A percentile compares a stretch with the other conserved stretches of the same genome.
phyloP scores from a whole-genome alignment of 1,140 invertebrate genomes.

The Leptinotarsa undecemlineata region DNA sequence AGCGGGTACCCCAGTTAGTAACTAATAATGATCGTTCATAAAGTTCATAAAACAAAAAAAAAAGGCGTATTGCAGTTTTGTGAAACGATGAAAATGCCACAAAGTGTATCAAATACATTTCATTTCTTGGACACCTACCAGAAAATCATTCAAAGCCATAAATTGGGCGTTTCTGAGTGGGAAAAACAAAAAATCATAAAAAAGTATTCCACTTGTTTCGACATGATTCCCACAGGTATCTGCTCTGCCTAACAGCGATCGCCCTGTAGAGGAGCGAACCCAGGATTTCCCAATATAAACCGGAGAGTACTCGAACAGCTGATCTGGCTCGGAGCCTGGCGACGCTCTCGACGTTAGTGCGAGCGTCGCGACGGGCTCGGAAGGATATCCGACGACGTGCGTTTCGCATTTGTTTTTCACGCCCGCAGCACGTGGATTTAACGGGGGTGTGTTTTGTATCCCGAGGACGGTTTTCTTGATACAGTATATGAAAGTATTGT shows the following conservation, averaged over 20 bases:
- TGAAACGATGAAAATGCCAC: too few species aligned
- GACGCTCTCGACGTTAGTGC: slow-evolving; percentile 32
- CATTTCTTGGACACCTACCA: too few species aligned
- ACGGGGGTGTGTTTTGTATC: neutral
- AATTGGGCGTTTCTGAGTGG: too few species aligned
- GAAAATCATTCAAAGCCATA: too few species aligned
- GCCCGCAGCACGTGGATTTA: slow-evolving; percentile 9
- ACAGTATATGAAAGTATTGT: neutral
- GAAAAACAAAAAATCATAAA: too few species aligned
- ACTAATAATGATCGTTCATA: too few species aligned
- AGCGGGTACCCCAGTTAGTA: too few species aligned
- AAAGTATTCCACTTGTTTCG: too few species aligned
- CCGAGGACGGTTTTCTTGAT: neutral
- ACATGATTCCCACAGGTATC: neutral
- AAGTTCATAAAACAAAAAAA: too few species aligned
- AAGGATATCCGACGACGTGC: neutral
- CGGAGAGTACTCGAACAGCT: slow-evolving; percentile 37
- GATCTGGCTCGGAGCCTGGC: slow-evolving; percentile 33
- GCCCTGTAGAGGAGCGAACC: slow-evolving; percentile 17
- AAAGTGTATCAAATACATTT: too few species aligned
- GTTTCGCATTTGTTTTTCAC: neutral
- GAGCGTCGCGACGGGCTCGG: slow-evolving; percentile 32
- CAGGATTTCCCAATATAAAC: slow-evolving; percentile 38
- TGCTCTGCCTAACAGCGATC: neutral
- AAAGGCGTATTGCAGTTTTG: too few species aligned